These are phyloP conservation scores for Malurus alboscapulatus DNA, from an alignment of 2,113 vertebrate species.

Conservation along the genomic window DNA sequence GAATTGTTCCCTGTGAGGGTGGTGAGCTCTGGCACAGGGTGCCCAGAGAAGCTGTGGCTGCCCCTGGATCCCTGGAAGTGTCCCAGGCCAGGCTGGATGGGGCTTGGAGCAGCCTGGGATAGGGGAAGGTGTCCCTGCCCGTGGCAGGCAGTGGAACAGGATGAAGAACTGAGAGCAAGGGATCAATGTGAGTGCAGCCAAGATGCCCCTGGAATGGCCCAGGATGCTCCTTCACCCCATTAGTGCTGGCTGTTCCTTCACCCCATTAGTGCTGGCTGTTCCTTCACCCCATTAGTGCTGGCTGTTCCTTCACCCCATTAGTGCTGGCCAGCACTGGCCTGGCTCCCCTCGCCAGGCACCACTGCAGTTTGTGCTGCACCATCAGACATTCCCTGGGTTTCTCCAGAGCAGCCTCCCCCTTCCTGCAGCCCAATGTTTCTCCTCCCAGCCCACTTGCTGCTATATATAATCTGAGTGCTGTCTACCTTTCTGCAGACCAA, in stretches of 20 bases:
- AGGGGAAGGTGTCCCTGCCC: background rate
- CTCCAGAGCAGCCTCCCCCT: slow-evolving; percentile 20
- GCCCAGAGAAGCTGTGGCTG: background rate
- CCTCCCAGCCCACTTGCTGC: slow-evolving; percentile 37
- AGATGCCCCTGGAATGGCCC: background rate
- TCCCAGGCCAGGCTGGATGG: background rate
- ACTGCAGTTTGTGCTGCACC: background rate
- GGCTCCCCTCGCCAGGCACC: background rate
- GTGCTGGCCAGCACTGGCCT: background rate
- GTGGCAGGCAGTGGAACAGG: background rate
- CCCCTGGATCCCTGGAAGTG: background rate
- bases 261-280: no score
- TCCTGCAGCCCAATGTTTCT: background rate
- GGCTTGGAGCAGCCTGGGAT: accelerated
- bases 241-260: background rate
- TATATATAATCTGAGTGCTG: slow-evolving; percentile 1
- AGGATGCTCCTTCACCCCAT: background rate
- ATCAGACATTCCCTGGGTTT: background rate
- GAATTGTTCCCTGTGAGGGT: background rate
- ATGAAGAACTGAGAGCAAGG: background rate
- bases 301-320: background rate
- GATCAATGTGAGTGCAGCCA: background rate
- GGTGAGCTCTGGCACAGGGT: background rate
- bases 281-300: accelerated
- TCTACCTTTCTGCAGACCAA: slow-evolving; percentile 18